Evolutionary conservation across 2,888 invertebrate species (phyloP).

Genomic region (Thecocarcelia acutangulata): DNA sequence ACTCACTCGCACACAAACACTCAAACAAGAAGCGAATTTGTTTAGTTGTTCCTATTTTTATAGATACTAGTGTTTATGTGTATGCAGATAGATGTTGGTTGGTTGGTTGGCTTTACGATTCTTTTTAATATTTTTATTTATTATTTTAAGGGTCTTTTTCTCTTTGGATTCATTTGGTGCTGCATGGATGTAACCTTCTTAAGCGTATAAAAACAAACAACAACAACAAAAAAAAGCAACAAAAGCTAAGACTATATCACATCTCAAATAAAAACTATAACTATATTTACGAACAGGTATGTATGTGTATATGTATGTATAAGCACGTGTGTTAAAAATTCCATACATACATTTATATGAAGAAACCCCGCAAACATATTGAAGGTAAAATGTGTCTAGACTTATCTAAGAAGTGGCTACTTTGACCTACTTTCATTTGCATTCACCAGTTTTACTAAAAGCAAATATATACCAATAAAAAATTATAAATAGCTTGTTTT

Average conservation of each 20-base stretch:
- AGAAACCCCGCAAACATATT: too few species aligned
- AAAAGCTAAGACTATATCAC: conserved; percentile 20
- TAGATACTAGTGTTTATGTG: not conserved
- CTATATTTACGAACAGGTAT: not conserved
- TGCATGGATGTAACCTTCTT: conserved; percentile 57
- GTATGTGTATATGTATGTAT: not conserved
- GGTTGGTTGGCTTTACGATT: too few species aligned
- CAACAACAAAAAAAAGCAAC: conserved; percentile 12
- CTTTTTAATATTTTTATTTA: conserved; percentile 19
- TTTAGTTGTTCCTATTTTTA: conserved; percentile 15
- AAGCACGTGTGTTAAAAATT: not conserved
- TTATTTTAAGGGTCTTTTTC: conserved; percentile 31
- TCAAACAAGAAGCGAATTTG: not conserved
- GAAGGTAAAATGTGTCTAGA: too few species aligned
- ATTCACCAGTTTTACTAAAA: too few species aligned
- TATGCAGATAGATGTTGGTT: not conserved
- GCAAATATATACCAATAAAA: too few species aligned
- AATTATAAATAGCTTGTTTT: too few species aligned
- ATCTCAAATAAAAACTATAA: not conserved
- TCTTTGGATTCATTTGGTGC: conserved; percentile 39
- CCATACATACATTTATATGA: too few species aligned
- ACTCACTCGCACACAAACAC: not conserved
- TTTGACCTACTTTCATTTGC: too few species aligned
- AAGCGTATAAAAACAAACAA: conserved; percentile 24
- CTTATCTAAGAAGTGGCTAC: too few species aligned